Base-by-base conservation (phyloP, 2,113 vertebrate species). In the Anarrhichthys ocellatus region DNA sequence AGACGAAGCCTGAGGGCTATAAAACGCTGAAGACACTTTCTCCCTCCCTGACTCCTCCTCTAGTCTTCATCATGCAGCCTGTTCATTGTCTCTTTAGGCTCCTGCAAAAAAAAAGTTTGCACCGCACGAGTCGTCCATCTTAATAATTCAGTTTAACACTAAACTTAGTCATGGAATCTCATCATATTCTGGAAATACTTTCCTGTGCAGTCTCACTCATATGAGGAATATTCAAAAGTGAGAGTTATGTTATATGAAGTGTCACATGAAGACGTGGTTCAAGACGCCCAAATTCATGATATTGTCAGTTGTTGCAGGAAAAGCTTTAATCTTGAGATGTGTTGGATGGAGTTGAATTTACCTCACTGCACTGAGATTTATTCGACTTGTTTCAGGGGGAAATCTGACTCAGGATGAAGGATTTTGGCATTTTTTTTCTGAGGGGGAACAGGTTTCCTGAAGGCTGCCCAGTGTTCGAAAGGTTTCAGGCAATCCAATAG, bases 1-100 rank as follows among this genome's bases (percentile, higher is more conserved):
- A 91, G 87, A 91, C 90, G 42, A 86, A 91, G 90, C 90, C 89
- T 65, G 73, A 81, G 90, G 90, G 89, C 89, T 86, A 36, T 78
- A 82, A 91, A 89, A 82, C 81, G 81, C 89, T 75, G 90, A 88
- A 90, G 83, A 91, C 83, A 66, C 76, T 73, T 63, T 76, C 83
- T 75, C 83, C 78, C 75, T 80, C 82, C 73, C 73, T 71, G 78
- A 84, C 91, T 91, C 91, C 90, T 84, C 89, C 91, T 89, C 74
- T 77, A 38, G 77, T 90, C 87, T 90, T 89, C 77, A 91, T 92
- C 88, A 87, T 80, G 81, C 84, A 84, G 76, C 62, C 80, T 76
- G 68, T 64, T 88, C 83, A 72, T 80, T 78, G 82, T 92, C 83
- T 92, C 87, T 87, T 90, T 80, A 88, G 92, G 76, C 81, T 87